phyloP scores from a whole-genome alignment of 1,140 invertebrate genomes.

The Orchesella cincta region DNA sequence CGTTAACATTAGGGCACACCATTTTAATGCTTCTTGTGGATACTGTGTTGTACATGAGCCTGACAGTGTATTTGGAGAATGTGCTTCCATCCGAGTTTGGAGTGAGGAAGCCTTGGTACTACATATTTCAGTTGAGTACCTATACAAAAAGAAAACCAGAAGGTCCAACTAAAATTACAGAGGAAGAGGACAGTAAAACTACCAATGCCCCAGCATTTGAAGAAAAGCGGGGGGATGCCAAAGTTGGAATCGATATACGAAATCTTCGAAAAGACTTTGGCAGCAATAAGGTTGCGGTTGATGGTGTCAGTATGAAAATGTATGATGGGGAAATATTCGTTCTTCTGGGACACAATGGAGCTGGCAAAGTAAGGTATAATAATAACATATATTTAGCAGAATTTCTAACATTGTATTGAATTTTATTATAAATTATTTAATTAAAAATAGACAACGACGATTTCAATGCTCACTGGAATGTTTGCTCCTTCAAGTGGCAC shows the following conservation, averaged over 20 bases:
- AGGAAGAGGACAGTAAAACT: too few species aligned
- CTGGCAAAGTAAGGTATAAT: too few species aligned
- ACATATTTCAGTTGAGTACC: conserved; percentile 39
- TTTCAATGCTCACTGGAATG: too few species aligned
- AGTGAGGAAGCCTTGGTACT: conserved; percentile 43
- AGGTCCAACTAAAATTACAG: too few species aligned
- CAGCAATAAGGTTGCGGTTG: not conserved
- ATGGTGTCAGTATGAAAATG: not conserved
- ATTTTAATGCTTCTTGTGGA: conserved; percentile 33
- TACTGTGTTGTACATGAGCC: conserved; percentile 33
- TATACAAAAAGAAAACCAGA: too few species aligned
- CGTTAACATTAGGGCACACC: conserved; percentile 28
- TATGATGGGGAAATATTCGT: conserved; percentile 2
- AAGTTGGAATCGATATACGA: conserved; percentile 50
- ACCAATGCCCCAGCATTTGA: too few species aligned
- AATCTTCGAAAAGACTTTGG: conserved; percentile 50
- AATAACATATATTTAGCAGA: too few species aligned
- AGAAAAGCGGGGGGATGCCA: too few species aligned
- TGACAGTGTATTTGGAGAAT: conserved; percentile 40
- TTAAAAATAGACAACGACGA: too few species aligned
- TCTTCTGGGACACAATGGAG: conserved; percentile 16
- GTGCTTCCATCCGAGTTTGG: conserved; percentile 36
- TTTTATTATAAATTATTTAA: too few species aligned
- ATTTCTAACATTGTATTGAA: too few species aligned
- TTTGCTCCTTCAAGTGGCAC: too few species aligned